Conservation (phyloP, 2,888 invertebrate genomes). For the Caenorhabditis sp. region DNA sequence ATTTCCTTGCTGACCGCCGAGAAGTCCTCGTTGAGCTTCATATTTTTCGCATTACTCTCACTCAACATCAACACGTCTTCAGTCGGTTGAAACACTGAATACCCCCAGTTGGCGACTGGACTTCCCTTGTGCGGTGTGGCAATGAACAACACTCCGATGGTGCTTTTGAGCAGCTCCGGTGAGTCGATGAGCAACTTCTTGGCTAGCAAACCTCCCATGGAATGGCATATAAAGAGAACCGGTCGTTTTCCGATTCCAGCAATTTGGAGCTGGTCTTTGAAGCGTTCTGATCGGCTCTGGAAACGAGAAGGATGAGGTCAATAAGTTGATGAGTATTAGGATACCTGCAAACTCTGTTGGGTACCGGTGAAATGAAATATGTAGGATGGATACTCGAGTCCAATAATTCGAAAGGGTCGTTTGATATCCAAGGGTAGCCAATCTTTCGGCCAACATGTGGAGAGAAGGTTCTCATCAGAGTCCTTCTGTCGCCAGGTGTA, state of each 20-base stretch:
- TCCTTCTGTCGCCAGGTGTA: constrained; percentile 81
- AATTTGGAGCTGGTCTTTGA: constrained; percentile 66
- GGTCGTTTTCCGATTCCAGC: constrained; percentile 80
- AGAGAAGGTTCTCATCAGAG: constrained; percentile 66
- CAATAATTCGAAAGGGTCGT: constrained; percentile 77
- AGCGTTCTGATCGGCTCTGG: constrained; percentile 72
- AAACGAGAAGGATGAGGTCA: not conserved
- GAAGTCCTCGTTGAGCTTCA: constrained; percentile 79
- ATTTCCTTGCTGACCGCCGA: constrained; percentile 67
- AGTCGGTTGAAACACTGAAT: constrained; percentile 74
- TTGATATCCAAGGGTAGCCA: constrained; percentile 79
- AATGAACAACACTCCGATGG: constrained; percentile 79
- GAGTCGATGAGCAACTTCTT: constrained; percentile 78
- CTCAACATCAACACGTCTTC: constrained; percentile 77
- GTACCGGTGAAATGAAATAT: constrained; percentile 75
- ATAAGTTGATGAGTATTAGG: not conserved
- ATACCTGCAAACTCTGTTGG: constrained; percentile 72
- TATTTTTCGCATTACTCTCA: constrained; percentile 74
- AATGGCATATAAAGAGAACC: constrained; percentile 80
- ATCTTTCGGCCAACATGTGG: constrained; percentile 81
- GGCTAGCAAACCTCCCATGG: constrained; percentile 80
- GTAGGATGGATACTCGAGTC: constrained; percentile 79
- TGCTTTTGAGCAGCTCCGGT: constrained; percentile 63
- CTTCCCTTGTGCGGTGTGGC: constrained; percentile 81
- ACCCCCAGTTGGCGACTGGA: constrained; percentile 78